Evolutionary conservation across 2,888 invertebrate species (phyloP), one percentile per base, ranked within the genome.

Genomic region (Odiellus spinosus): DNA sequence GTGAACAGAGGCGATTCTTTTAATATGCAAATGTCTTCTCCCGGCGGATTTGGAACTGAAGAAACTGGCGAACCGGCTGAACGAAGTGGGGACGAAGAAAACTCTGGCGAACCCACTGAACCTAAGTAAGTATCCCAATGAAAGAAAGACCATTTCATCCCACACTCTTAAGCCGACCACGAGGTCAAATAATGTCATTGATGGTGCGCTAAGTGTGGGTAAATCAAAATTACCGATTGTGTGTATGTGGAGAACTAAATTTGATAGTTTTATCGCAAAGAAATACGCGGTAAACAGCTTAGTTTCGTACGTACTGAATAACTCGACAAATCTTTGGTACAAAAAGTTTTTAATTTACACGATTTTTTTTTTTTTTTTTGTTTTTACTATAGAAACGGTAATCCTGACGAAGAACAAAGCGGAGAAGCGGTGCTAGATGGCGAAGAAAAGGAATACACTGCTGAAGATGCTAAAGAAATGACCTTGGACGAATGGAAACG

Each of bases 401-500:
- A 26, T 26, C 5, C 26, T 52, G 41, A 47, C 48, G n/a, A 44
- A 42, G 19, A 49, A 52, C 18, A 53, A 53, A 20, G 55, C 49
- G 53, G 52, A 56, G 45, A 48, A 15, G 49, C 46, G 6, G 49
- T 15, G 19, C 21, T 42, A 6, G 26, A 26, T 8, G 38, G 38
- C 5, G 38, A 36, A 11, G 47, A 42, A n/a, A 54, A 54, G 21
- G 51, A 54, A 40, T 48, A 46, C 10, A 40, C 72, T 45, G 38
- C 38, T 15, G 84, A 83, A 60, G 84, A 84, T 56, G 76, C 81
- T 43, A 80, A 82, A 61, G 84, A 83, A 70, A 73, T 93, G 65
- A 93, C 93, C 34, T 72, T 91, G 58, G 91, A 91, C 63, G 91
- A 93, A 73, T 93, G 86, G 79, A 87, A 87, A 69, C 87, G 86